phyloP scores from a whole-genome alignment of 2,888 invertebrate genomes.

The Petrophora chlorosata region DNA sequence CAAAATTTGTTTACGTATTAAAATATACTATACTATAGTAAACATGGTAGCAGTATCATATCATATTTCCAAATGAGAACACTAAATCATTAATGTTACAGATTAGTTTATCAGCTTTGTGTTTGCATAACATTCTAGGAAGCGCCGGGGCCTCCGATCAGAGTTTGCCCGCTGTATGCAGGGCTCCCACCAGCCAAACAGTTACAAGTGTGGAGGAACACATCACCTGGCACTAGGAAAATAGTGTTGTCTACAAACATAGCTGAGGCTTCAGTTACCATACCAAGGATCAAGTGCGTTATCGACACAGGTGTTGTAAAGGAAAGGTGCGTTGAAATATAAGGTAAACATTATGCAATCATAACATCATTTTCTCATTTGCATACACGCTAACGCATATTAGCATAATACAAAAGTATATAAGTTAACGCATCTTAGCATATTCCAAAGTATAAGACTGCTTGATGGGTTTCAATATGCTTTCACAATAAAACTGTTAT shows the following conservation, averaged over 20 bases:
- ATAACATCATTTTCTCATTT: neutral
- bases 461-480: no score
- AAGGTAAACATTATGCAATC: slow-evolving; percentile 15
- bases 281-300: slow-evolving; percentile 94
- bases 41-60: no score
- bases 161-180: slow-evolving; percentile 95
- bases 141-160: slow-evolving; percentile 86
- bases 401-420: no score
- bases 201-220: slow-evolving; percentile 91
- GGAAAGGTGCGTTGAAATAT: slow-evolving; percentile 83
- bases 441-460: no score
- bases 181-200: slow-evolving; percentile 94
- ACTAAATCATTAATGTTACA: no score
- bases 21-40: no score
- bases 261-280: slow-evolving; percentile 98
- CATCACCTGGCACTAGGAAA: slow-evolving; percentile 91
- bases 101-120: no score
- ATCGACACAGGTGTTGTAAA: slow-evolving; percentile 97
- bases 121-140: slow-evolving; percentile 59
- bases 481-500: no score
- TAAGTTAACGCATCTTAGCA: no score
- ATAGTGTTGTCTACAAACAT: slow-evolving; percentile 98
- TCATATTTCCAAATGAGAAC: no score
- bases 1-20: no score
- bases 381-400: no score